Percentiles rank a stretch among this genome's conserved stretches.
phyloP scores from a whole-genome alignment of 2,113 vertebrate species.

The Columba janthina region DNA sequence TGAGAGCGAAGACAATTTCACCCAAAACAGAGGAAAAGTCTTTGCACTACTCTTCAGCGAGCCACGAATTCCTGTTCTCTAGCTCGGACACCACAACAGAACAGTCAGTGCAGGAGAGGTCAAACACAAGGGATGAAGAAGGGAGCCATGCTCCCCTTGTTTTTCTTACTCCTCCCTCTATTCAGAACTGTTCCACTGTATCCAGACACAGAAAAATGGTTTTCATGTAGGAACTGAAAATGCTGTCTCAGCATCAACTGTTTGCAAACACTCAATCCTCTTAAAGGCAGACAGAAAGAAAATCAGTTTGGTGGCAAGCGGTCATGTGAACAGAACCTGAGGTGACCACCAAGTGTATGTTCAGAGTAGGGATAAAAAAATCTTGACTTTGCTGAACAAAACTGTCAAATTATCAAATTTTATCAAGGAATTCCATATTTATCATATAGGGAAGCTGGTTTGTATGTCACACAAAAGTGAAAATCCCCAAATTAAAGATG shows the following conservation, averaged over 20 bases:
- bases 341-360: not conserved
- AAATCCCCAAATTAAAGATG: not conserved
- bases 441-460: not conserved
- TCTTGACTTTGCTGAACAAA: not conserved
- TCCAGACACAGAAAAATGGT: not conserved
- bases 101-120: not conserved
- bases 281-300: conserved; percentile 24
- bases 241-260: conserved; percentile 56
- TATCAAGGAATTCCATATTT: not conserved
- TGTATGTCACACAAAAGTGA: not conserved
- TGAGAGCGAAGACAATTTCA: not conserved
- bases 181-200: not conserved
- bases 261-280: conserved; percentile 40
- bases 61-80: not conserved
- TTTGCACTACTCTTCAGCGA: not conserved
- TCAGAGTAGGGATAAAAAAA: not conserved
- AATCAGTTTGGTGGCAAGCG: not conserved
- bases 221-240: conserved; percentile 64
- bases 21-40: not conserved
- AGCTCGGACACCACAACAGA: rapidly evolving
- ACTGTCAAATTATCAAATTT: not conserved
- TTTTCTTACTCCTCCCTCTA: not conserved
- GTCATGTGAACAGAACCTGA: not conserved
- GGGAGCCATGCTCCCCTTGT: not conserved
- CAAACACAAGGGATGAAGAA: not conserved